Percentiles rank a stretch among this genome's conserved stretches.
phyloP scores from a whole-genome alignment of 2,797 vertebrate species.

The Sternotherus odoratus region DNA sequence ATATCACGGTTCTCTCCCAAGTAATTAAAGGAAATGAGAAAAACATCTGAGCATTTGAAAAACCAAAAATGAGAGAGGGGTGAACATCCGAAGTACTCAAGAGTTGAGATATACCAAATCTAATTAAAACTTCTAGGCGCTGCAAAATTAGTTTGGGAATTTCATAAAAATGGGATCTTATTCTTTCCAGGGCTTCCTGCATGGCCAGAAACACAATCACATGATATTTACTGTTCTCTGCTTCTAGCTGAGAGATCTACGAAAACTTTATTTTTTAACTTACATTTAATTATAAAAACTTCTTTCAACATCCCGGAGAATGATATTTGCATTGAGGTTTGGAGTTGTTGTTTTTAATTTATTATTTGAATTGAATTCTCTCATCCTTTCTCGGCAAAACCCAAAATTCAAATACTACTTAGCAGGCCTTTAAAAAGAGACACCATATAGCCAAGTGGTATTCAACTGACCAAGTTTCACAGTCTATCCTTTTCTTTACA shows the following conservation, averaged over 20 bases:
- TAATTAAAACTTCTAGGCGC: accelerated
- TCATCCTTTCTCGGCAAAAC: not conserved
- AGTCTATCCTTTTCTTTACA: not conserved
- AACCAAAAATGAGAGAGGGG: not conserved
- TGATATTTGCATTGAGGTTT: not conserved
- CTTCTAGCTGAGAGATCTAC: not conserved
- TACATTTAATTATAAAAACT: not conserved
- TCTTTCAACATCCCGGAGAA: not conserved
- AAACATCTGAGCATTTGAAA: not conserved
- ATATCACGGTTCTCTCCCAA: not conserved
- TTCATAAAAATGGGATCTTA: not conserved
- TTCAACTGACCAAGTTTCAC: not conserved
- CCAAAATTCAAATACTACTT: accelerated
- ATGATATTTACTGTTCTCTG: accelerated
- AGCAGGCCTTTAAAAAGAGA: not conserved
- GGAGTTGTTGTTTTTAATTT: accelerated
- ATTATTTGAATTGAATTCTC: not conserved
- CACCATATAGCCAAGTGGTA: not conserved
- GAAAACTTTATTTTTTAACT: not conserved
- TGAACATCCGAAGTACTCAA: not conserved
- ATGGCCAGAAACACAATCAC: accelerated
- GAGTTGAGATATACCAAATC: not conserved
- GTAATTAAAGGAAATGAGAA: not conserved
- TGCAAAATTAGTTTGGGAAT: not conserved
- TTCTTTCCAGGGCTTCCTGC: not conserved